Evolutionary conservation across 2,888 invertebrate species (phyloP).

Genomic region (Acleris emargana): DNA sequence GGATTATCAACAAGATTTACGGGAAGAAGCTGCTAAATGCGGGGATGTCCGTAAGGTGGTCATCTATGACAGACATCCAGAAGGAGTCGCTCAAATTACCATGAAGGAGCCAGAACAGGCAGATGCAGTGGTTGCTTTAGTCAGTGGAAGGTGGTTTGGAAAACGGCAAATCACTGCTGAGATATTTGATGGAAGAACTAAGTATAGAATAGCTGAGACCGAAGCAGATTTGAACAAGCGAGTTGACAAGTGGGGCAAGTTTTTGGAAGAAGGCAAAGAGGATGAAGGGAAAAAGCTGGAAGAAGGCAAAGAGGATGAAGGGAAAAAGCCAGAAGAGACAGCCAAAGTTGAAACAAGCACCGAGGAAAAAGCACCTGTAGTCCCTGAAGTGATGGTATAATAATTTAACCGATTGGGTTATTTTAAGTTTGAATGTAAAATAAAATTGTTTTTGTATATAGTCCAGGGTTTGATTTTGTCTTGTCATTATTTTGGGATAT

Average conservation of each 20-base stretch:
- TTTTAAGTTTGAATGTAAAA: constrained; percentile 26
- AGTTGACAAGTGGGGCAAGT: constrained; percentile 94
- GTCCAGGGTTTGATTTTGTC: neutral
- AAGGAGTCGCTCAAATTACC: constrained; percentile 96
- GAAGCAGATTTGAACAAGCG: constrained; percentile 93
- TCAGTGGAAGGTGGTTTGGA: constrained; percentile 96
- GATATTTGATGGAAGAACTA: constrained; percentile 98
- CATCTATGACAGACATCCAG: constrained; percentile 96
- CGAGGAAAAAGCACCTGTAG: neutral
- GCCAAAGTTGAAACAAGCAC: neutral
- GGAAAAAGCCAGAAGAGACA: neutral
- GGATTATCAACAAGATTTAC: constrained; percentile 95
- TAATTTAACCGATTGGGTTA: constrained; percentile 14
- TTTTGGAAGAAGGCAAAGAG: constrained; percentile 87
- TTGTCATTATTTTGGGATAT: no score
- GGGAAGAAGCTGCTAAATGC: constrained; percentile 94
- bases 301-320: constrained; percentile 37
- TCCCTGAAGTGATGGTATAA: neutral
- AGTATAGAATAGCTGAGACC: constrained; percentile 95
- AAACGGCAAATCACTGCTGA: constrained; percentile 93
- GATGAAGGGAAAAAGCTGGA: constrained; percentile 36
- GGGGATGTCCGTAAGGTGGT: constrained; percentile 96
- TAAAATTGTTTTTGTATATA: constrained; percentile 25
- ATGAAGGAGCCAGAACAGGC: constrained; percentile 96
- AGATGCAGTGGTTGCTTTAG: constrained; percentile 92